A percentile compares a stretch with the other conserved stretches of the same genome.
These are phyloP conservation scores for Leptodactylus fuscus DNA, from an alignment of 2,113 vertebrate genomes.

Conservation along the genomic window DNA sequence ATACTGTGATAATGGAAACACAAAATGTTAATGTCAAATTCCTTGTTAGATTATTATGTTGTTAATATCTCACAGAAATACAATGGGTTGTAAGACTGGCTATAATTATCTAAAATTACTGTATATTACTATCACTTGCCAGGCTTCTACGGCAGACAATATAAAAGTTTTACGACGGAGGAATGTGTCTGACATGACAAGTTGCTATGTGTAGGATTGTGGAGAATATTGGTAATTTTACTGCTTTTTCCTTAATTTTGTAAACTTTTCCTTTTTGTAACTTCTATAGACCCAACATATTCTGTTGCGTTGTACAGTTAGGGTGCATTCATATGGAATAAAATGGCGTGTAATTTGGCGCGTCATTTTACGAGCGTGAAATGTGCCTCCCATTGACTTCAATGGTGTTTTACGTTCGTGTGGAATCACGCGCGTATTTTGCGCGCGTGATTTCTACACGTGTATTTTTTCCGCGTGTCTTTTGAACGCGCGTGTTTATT, in stretches of 20 bases:
- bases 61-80: conserved; percentile 13
- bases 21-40: conserved; percentile 32
- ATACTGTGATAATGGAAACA: conserved; percentile 39
- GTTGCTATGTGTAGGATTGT: neutral
- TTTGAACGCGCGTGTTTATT: too few relatives aligned
- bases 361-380: too few relatives aligned
- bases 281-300: neutral
- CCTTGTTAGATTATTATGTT: conserved; percentile 10
- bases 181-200: neutral
- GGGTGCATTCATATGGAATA: too few relatives aligned
- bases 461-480: too few relatives aligned
- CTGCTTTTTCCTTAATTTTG: neutral
- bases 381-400: too few relatives aligned
- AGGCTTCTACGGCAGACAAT: neutral
- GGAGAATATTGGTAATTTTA: neutral
- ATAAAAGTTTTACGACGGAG: neutral
- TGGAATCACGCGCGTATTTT: too few relatives aligned
- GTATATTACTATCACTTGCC: neutral
- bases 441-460: too few relatives aligned
- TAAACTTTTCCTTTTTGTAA: neutral
- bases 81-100: neutral
- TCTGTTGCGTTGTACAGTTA: too few relatives aligned
- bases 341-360: too few relatives aligned
- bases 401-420: too few relatives aligned
- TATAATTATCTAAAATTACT: conserved; percentile 28